These are phyloP conservation scores for Ailuropoda melanoleuca DNA, from an alignment of 2,113 vertebrate genomes.

Conservation along the genomic window DNA sequence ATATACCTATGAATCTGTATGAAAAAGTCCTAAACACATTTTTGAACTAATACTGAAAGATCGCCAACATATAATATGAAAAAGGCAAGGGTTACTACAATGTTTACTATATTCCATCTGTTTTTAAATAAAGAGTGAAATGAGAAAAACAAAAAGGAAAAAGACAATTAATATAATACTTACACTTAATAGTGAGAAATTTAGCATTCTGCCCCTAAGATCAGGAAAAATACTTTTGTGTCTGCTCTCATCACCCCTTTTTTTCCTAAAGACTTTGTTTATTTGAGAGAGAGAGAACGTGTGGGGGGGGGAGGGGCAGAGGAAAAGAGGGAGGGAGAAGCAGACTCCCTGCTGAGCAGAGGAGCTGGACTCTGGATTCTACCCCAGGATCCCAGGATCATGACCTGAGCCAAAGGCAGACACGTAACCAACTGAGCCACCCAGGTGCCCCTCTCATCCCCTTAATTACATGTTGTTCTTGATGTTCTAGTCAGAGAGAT, in stretches of 20 bases:
- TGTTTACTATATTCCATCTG: neutral
- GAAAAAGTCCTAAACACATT: neutral
- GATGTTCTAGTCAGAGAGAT: neutral
- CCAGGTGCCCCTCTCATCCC: neutral
- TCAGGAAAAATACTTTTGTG: neutral
- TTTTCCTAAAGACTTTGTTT: neutral
- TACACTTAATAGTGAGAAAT: neutral
- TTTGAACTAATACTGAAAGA: neutral
- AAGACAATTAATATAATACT: neutral
- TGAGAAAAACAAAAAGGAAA: neutral
- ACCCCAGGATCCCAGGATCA: neutral
- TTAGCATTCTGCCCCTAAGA: neutral
- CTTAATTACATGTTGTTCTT: neutral
- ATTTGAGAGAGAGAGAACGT: neutral
- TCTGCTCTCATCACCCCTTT: neutral
- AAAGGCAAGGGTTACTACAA: neutral
- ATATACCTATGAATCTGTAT: neutral
- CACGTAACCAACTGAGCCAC: neutral
- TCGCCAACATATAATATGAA: neutral
- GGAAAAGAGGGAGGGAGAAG: neutral
- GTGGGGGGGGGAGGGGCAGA: neutral
- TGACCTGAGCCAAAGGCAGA: neutral
- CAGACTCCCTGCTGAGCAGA: neutral
- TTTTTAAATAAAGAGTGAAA: neutral
- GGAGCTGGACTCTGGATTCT: neutral